Percentiles rank a stretch among this genome's conserved stretches.
phyloP scores from a whole-genome alignment of 2,113 vertebrate genomes.

The Ammospiza caudacuta region DNA sequence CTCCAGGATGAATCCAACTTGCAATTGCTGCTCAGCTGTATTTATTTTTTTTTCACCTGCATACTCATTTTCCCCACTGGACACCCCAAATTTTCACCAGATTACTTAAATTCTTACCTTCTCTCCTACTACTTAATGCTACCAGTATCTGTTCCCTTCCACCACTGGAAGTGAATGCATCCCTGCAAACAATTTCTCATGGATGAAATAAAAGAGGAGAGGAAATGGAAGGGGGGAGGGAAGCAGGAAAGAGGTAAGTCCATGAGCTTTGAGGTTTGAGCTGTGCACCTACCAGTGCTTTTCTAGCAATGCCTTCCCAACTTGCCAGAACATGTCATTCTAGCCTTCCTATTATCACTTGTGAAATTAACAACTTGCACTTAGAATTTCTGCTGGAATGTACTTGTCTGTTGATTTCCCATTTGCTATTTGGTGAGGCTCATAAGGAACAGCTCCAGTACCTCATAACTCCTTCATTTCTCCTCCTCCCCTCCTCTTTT shows the following conservation, averaged over 20 bases:
- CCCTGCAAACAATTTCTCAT: not conserved
- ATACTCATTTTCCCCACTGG: rapidly evolving
- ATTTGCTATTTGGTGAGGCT: not conserved
- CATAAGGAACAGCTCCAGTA: constrained; percentile 27
- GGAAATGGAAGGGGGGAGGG: not conserved
- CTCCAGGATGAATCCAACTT: not conserved
- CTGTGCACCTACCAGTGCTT: not conserved
- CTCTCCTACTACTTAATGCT: not conserved
- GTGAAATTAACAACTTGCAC: not conserved
- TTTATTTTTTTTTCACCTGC: not conserved
- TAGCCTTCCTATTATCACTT: not conserved
- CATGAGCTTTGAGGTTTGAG: not conserved
- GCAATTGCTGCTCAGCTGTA: not conserved
- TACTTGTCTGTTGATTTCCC: not conserved
- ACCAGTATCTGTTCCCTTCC: not conserved
- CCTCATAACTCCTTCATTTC: not conserved
- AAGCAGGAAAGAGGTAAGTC: not conserved
- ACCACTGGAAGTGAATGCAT: not conserved
- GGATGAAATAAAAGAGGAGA: not conserved
- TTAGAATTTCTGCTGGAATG: constrained; percentile 42
- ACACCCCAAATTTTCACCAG: not conserved
- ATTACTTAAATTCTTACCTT: not conserved
- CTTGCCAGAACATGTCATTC: constrained; percentile 24
- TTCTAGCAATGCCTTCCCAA: not conserved
- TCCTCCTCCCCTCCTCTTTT: not conserved